phyloP scores from a whole-genome alignment of 2,113 vertebrate genomes.

The Crotalus viridis region DNA sequence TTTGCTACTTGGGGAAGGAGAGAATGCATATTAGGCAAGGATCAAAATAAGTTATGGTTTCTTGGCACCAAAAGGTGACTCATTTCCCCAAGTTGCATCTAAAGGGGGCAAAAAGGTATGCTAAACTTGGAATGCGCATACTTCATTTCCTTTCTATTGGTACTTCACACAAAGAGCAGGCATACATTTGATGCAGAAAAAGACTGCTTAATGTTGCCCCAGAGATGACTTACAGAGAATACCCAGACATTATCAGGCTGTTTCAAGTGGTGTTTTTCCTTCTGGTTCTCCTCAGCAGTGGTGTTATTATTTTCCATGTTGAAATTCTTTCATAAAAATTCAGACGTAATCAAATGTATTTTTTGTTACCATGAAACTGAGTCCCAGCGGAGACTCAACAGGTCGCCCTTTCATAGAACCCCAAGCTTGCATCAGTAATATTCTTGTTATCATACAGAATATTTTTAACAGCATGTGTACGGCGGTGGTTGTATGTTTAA shows the following conservation, averaged over 20 bases:
- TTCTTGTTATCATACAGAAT: constrained; percentile 47
- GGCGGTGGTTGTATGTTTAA: constrained; percentile 57
- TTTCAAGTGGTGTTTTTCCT: neutral
- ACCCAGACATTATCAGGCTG: neutral
- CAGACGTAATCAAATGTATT: neutral
- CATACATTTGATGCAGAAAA: neutral
- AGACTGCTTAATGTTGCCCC: neutral
- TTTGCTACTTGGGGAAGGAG: neutral
- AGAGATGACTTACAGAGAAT: neutral
- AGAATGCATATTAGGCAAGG: neutral
- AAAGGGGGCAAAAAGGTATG: neutral
- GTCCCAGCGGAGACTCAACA: neutral
- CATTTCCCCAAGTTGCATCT: neutral
- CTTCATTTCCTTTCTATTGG: neutral
- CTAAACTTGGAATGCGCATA: neutral
- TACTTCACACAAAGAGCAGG: neutral
- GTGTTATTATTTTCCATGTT: neutral
- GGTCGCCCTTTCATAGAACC: constrained; percentile 52
- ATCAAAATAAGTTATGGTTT: neutral
- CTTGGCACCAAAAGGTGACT: neutral
- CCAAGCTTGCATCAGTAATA: constrained; percentile 68
- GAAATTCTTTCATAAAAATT: constrained; percentile 30
- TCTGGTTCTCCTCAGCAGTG: neutral
- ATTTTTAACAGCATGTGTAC: constrained; percentile 54
- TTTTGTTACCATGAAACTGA: constrained; percentile 4